phyloP scores from a whole-genome alignment of 2,113 vertebrate genomes.

The Ptilonorhynchus violaceus region DNA sequence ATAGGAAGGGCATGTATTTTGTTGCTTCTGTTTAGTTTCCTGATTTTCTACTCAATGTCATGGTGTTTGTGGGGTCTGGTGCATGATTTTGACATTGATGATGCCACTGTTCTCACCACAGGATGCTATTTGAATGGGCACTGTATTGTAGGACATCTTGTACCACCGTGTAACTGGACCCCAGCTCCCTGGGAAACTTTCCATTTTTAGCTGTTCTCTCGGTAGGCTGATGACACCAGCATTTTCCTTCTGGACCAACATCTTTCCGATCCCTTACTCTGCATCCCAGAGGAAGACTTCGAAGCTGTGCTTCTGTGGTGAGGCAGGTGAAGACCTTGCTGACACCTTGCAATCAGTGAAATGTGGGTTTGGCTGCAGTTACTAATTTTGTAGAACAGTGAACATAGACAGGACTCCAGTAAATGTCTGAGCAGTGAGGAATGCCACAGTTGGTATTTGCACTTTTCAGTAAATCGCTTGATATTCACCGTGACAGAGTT shows the following conservation, averaged over 20 bases:
- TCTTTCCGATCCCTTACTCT: background rate
- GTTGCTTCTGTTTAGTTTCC: background rate
- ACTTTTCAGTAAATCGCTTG: background rate
- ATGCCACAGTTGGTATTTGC: background rate
- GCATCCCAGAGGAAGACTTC: background rate
- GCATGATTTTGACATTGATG: background rate
- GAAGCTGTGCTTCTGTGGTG: background rate
- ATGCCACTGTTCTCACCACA: background rate
- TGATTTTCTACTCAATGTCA: background rate
- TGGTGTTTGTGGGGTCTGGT: background rate
- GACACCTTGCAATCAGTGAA: background rate
- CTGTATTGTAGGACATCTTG: background rate
- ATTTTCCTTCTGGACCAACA: slow-evolving; percentile 3
- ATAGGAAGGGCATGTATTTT: background rate
- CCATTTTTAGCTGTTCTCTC: slow-evolving; percentile 66
- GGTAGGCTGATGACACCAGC: slow-evolving; percentile 10
- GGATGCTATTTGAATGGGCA: background rate
- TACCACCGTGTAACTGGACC: slow-evolving; percentile 55
- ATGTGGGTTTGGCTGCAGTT: background rate
- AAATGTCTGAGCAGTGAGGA: background rate
- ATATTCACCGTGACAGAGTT: background rate
- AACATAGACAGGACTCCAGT: background rate
- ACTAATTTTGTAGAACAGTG: background rate
- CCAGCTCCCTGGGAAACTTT: slow-evolving; percentile 26
- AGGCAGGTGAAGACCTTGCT: slow-evolving; percentile 20